Evolutionary conservation across 2,888 invertebrate species (phyloP), one percentile per base, ranked within the genome.

Genomic region (Chalcis sispes): DNA sequence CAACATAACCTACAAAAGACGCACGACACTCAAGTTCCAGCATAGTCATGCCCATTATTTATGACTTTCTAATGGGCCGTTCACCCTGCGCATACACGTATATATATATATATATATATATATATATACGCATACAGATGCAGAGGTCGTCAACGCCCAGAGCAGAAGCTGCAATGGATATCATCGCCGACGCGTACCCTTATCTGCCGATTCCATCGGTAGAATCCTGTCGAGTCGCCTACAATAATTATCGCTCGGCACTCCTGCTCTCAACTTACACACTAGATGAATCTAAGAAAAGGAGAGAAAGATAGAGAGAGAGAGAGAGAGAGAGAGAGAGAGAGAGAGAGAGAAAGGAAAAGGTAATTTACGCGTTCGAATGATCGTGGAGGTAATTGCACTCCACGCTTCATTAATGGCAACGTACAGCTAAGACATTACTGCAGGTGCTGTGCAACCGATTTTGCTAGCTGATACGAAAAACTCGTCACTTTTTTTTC

Each of bases 311-410:
- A 13, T 25, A 64, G 66, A 66, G 58, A 46, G 7, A 54, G 8
- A 23, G 18, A 13, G 18, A 50, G 27, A 54, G 23, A n/a, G 48
- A n/a, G n/a, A n/a, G 64, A 20, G 58, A 69, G 29, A 36, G 15
- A 23, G 27, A 13, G 42, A 64, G 66, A 66, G 58, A 46, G 7
- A 54, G 8, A 23, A 15, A 13, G 18, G 46, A 32, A 54, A n/a
- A n/a, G 48, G 69, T 25, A 59, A 69, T 69, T 69, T 69, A 48
- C 69, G 48, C 59, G 29, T 62, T 42, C 71, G 36, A 61, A 50
- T 27, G 59, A 27, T 36, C 48, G 29, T 23, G 29, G 13, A 3
- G 48, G 61, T 59, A 61, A 70, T 69, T 69, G 59, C 69, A n/a
- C 46, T 25, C 15, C n/a, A 18, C 42, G 50, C 52, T 48, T 67